Conservation (phyloP, 2,888 invertebrate species). For the Carterocephalus palaemon region DNA sequence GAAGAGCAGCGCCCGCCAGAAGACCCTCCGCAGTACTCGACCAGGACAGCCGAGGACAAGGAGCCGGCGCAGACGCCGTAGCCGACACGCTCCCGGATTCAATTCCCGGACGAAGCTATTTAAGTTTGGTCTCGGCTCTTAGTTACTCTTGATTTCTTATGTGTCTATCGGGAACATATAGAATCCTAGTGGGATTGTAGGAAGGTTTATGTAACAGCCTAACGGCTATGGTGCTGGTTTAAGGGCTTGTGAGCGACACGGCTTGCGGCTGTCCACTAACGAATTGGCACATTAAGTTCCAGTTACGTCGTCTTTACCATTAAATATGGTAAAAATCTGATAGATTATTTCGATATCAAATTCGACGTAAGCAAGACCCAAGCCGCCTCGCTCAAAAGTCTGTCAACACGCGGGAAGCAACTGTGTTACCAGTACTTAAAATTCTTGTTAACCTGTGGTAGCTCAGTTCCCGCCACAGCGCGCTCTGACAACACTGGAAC, state of each 20-base stretch:
- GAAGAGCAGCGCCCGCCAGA: constrained; percentile 75
- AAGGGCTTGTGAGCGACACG: constrained; percentile 13
- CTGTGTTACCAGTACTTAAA: constrained; percentile 36
- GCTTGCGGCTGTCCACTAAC: neutral
- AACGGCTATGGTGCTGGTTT: constrained; percentile 39
- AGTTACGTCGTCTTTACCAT: too few species aligned
- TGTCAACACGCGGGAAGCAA: constrained; percentile 40
- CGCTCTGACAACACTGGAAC: constrained; percentile 63
- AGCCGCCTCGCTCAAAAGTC: constrained; percentile 29
- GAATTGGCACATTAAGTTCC: too few species aligned
- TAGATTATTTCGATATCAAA: too few species aligned
- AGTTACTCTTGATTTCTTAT: too few species aligned
- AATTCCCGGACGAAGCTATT: too few species aligned
- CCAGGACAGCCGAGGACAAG: constrained; percentile 64
- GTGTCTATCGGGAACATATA: too few species aligned
- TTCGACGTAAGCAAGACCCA: neutral
- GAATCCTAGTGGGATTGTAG: too few species aligned
- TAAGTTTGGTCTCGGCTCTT: too few species aligned
- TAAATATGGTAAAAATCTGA: too few species aligned
- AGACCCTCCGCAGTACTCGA: constrained; percentile 72
- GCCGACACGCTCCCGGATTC: neutral
- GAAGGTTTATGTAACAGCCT: too few species aligned
- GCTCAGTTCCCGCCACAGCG: constrained; percentile 19
- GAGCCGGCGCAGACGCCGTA: constrained; percentile 32
- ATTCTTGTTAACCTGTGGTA: constrained; percentile 21